Conservation (phyloP, 1,140 invertebrate species). For the Calliphora vicina region DNA sequence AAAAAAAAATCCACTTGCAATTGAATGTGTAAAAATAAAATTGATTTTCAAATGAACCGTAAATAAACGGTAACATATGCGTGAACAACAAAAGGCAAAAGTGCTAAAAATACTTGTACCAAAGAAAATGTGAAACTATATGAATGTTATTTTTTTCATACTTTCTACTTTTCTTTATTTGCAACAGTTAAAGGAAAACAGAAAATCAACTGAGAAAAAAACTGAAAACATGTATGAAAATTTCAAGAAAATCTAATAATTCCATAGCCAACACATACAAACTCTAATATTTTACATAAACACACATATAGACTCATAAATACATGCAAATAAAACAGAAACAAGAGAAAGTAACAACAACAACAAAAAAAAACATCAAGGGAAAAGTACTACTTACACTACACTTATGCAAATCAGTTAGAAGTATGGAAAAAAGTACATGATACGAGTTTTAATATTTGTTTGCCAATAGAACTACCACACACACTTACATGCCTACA, state of each 20-base stretch:
- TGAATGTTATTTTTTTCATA: neutral
- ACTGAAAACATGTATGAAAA: neutral
- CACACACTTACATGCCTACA: too few species aligned
- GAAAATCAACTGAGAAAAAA: neutral
- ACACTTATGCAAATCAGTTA: neutral
- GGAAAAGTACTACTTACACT: neutral
- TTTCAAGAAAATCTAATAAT: neutral
- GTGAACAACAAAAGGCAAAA: constrained; percentile 29
- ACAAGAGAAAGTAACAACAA: too few species aligned
- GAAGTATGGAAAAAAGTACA: neutral
- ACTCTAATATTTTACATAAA: neutral
- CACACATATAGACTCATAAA: neutral
- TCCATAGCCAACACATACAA: neutral
- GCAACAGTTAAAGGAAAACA: neutral
- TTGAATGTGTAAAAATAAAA: constrained; percentile 8
- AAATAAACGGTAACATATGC: constrained; percentile 37
- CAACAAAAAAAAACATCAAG: neutral
- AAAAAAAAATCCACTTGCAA: neutral
- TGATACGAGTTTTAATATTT: neutral
- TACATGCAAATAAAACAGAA: too few species aligned
- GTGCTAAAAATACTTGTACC: neutral
- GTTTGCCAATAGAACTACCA: neutral
- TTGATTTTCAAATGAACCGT: constrained; percentile 33
- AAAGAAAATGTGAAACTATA: neutral
- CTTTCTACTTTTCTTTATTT: too few species aligned